Evolutionary conservation across 1,140 invertebrate species (phyloP).

Genomic region (Drosophila nasuta): DNA sequence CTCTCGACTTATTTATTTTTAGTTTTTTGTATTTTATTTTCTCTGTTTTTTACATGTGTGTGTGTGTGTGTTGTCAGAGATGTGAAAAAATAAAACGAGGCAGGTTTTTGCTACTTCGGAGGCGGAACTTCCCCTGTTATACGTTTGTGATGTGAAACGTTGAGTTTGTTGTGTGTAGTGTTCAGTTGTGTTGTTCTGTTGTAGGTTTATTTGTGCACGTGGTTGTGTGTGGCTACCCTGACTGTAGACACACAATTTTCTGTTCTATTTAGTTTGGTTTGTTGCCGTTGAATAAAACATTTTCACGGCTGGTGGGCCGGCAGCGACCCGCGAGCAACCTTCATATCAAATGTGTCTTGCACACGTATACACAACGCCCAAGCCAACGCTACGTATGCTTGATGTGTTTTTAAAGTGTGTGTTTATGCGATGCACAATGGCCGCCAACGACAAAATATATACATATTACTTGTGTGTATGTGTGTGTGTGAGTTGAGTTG

Average conservation of each 20-base stretch:
- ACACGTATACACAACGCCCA: slow-evolving; percentile 47
- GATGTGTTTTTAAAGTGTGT: slow-evolving; percentile 82
- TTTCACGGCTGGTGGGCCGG: slow-evolving; percentile 79
- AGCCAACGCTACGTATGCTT: slow-evolving; percentile 69
- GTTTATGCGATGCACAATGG: slow-evolving; percentile 76
- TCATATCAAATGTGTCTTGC: slow-evolving; percentile 74
- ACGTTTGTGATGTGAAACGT: slow-evolving; percentile 22
- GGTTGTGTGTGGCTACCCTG: slow-evolving; percentile 33
- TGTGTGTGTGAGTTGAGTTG: slow-evolving; percentile 13
- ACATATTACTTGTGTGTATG: slow-evolving; percentile 28
- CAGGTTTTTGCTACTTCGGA: slow-evolving; percentile 48
- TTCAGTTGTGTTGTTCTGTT: slow-evolving; percentile 9
- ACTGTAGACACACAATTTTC: slow-evolving; percentile 72
- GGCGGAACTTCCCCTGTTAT: slow-evolving; percentile 60
- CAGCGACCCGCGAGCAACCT: slow-evolving; percentile 77
- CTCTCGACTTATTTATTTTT: slow-evolving; percentile 72
- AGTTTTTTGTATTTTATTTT: slow-evolving; percentile 53
- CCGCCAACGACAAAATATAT: slow-evolving; percentile 45
- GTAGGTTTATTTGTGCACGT: slow-evolving; percentile 5
- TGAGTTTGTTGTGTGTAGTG: slow-evolving; percentile 26
- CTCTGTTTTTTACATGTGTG: slow-evolving; percentile 20
- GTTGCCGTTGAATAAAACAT: slow-evolving; percentile 82
- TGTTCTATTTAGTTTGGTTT: slow-evolving; percentile 83
- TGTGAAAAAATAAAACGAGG: slow-evolving; percentile 49
- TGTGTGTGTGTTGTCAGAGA: slow-evolving; percentile 25